Evolutionary conservation across 2,113 vertebrate genomes (phyloP).

Genomic region (Galeopterus variegatus): DNA sequence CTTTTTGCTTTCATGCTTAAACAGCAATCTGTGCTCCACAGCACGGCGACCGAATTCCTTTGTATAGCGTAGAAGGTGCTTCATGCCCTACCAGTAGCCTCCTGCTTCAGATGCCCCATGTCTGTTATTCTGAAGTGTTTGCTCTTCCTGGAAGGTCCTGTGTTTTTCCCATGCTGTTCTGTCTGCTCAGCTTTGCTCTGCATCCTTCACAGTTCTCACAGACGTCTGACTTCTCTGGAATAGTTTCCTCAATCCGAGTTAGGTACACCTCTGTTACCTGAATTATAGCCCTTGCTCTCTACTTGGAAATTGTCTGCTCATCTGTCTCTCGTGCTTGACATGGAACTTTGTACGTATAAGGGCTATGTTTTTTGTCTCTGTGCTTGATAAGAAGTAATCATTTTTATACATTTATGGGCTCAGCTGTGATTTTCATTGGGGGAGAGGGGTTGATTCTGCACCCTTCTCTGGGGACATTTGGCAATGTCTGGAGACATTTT

Average conservation of each 20-base stretch:
- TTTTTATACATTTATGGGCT: not conserved
- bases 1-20: not conserved
- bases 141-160: not conserved
- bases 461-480: not conserved
- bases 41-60: not conserved
- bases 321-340: not conserved
- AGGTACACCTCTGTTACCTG: not conserved
- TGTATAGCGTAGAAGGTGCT: not conserved
- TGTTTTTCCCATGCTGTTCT: not conserved
- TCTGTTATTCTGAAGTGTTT: not conserved
- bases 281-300: not conserved
- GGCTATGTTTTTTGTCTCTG: not conserved
- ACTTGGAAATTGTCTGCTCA: not conserved
- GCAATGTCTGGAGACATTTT: not conserved
- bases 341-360: not conserved
- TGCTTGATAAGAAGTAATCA: not conserved
- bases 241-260: not conserved
- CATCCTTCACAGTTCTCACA: not conserved
- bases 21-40: not conserved
- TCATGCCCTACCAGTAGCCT: not conserved
- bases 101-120: fast-evolving
- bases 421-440: not conserved
- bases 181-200: not conserved
- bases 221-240: not conserved
- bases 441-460: not conserved